Percentiles rank a stretch among this genome's conserved stretches.
These are phyloP conservation scores for Eucriotettix oculatus DNA, from an alignment of 2,888 invertebrate species.

Conservation along the genomic window DNA sequence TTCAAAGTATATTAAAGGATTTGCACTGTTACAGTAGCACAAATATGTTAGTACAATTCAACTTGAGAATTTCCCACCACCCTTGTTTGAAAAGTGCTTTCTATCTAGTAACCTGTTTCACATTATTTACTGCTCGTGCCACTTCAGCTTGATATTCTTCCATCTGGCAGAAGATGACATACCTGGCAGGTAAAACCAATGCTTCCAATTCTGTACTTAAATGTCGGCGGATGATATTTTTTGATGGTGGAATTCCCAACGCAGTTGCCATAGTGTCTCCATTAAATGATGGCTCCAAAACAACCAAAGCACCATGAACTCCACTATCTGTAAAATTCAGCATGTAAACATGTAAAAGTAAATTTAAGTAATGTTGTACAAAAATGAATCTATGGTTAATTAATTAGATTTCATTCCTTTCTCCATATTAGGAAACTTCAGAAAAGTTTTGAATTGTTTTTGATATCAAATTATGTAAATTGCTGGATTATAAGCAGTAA, in stretches of 20 bases:
- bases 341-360: background rate
- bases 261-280: slow-evolving; percentile 91
- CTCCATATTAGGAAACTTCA: too few relatives aligned
- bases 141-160: slow-evolving; percentile 67
- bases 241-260: slow-evolving; percentile 78
- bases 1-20: too few relatives aligned
- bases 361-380: too few relatives aligned
- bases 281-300: slow-evolving; percentile 83
- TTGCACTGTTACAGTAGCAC: too few relatives aligned
- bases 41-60: too few relatives aligned
- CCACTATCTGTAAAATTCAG: slow-evolving; percentile 57
- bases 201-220: slow-evolving; percentile 81
- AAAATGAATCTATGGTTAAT: too few relatives aligned
- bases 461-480: too few relatives aligned
- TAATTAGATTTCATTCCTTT: too few relatives aligned
- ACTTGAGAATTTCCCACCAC: too few relatives aligned
- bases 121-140: slow-evolving; percentile 34
- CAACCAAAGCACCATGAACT: slow-evolving; percentile 86
- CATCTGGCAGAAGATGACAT: slow-evolving; percentile 73
- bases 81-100: background rate
- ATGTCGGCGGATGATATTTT: slow-evolving; percentile 84
- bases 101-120: slow-evolving; percentile 16
- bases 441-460: too few relatives aligned
- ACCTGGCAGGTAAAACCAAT: slow-evolving; percentile 84
- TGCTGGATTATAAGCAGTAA: too few relatives aligned